Conservation (phyloP, 2,888 invertebrate species). For the Mesoligia furuncula region DNA sequence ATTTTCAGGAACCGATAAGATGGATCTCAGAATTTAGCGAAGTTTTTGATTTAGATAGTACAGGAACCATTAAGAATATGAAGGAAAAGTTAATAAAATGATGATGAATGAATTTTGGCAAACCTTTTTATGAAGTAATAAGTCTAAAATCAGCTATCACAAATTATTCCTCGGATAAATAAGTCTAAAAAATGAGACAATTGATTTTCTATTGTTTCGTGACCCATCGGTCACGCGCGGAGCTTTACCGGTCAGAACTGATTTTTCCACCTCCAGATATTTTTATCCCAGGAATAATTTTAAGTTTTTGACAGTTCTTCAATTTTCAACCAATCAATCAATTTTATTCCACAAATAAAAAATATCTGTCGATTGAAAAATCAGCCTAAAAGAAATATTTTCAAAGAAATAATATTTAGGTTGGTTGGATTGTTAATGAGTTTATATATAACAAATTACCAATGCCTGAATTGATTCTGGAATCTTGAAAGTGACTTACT, state of each 20-base stretch:
- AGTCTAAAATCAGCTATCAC: not conserved
- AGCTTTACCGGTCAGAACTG: no score
- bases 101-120: not conserved
- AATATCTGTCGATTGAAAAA: no score
- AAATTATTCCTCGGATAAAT: no score
- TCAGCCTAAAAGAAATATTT: constrained; percentile 1
- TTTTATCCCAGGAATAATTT: no score
- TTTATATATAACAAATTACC: constrained; percentile 3
- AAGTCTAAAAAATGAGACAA: no score
- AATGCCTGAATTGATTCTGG: not conserved
- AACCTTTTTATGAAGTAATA: not conserved
- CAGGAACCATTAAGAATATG: constrained; percentile 22
- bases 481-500: not conserved
- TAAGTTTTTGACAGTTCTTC: no score
- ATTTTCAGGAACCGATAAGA: constrained; percentile 47
- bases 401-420: not conserved
- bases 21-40: constrained; percentile 13
- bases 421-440: constrained; percentile 1
- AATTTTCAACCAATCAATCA: no score
- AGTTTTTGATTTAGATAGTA: constrained; percentile 34
- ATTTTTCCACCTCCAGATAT: no score
- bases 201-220: no score
- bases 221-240: no score
- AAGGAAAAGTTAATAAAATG: constrained; percentile 8
- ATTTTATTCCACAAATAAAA: no score